Evolutionary conservation across 2,888 invertebrate species (phyloP), one percentile per base, ranked within the genome.

Genomic region (Apocheima hispidaria): DNA sequence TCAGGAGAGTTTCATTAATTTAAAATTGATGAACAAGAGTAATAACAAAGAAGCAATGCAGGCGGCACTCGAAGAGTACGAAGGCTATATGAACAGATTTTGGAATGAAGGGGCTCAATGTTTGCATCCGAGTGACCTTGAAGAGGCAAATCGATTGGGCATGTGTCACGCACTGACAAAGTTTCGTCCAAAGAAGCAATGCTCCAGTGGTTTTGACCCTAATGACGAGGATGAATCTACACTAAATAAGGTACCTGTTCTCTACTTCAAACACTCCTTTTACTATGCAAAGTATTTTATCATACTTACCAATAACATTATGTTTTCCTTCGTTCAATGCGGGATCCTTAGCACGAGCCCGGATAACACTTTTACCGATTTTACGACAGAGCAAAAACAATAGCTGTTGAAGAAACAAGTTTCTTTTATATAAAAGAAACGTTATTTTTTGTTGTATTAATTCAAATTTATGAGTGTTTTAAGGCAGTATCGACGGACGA

Each of bases 1-100:
- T 18, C 36, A 44, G 20, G 23, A 44, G 0, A 21, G 28, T 28
- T 51, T 36, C 9, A 10, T 43, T n/a, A 2, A 35, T 3, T 7
- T 57, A 5, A 51, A 44, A 28, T 26, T 44, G 2, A 23, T 57
- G 10, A 57, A 57, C 43, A 44, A 43, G 12, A 50, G 57, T 5
- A 50, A 49, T 9, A 50, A 51, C n/a, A 57, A 41, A 10, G 4
- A 5, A 9, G 43, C 28, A 10, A 44, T 57, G 16, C 5, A 28
- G 0, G 43, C 33, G 9, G 51, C 28, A 2, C 28, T 50, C n/a
- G 20, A 26, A 7, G 41, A 12, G 36, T 57, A 57, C 14, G 21
- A 57, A 1, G 7, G 20, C 2, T 44, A 36, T 21, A 51, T 57
- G 40, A 26, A 23, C 7, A 7, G 0, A 1, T 21, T 30, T 4